Evolutionary conservation across 2,113 vertebrate species (phyloP), one percentile per base, ranked within the genome.

Genomic region (Colaptes auratus): DNA sequence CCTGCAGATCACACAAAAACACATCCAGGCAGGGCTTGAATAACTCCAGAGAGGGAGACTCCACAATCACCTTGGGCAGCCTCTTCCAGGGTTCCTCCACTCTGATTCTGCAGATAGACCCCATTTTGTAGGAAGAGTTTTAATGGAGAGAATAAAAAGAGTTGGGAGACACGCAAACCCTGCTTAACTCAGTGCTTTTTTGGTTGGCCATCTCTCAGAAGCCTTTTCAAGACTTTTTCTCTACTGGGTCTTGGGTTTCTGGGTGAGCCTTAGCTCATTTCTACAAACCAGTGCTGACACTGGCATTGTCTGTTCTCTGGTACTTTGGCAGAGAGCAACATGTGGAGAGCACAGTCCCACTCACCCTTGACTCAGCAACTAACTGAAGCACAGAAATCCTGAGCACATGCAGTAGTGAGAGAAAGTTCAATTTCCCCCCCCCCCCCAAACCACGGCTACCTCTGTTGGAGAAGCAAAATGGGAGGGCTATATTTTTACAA

Each of bases 251-350:
- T 11, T 48, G 12, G 15, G 30, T 77, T 81, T 66, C 59, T 36
- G 30, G 19, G 21, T n/a, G 27, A 82, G 13, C 33, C 64, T 31
- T 17, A 20, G 31, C 10, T 28, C 15, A 1, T 66, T 72, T 82
- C 44, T 77, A 27, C 66, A 72, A 59, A n/a, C 5, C 13, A 33
- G 24, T 1, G 2, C 16, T 53, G 10, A 12, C 16, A 9, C 15
- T 27, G n/a, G 30, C 10, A 17, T 16, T 5, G 11, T 44, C 44
- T 4, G 19, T 53, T 23, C 19, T 53, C 71, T 6, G 24, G 56
- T 23, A 4, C 30, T 70, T 21, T n/a, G 56, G 20, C 55, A 48
- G n/a, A 31, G n/a, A 17, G 28, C 2, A 1, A 20, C 0, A 2
- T 0, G 0, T 21, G 17, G 15, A 28, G 27, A 59, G 20, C 46